Evolutionary conservation across 1,140 invertebrate genomes (phyloP).

Genomic region (Teleopsis dalmanni): DNA sequence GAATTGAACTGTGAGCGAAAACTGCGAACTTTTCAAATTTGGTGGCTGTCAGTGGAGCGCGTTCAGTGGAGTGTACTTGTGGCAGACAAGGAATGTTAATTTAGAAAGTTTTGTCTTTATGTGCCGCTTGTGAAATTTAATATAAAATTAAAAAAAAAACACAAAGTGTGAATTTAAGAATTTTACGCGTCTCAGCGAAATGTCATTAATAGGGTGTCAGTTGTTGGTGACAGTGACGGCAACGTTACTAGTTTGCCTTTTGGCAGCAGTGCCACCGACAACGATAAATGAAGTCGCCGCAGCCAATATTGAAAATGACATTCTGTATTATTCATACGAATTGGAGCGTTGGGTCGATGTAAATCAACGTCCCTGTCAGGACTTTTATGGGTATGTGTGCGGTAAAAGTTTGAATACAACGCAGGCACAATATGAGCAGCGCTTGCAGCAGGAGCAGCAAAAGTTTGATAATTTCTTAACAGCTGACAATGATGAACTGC

Average conservation of each 20-base stretch:
- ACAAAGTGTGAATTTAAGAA: not conserved
- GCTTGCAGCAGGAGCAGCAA: conserved; percentile 18
- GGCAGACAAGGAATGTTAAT: no score
- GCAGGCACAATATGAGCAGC: conserved; percentile 15
- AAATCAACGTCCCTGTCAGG: conserved; percentile 23
- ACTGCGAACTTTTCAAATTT: no score
- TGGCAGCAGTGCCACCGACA: not conserved
- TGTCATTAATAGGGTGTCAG: not conserved
- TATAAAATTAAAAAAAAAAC: not conserved
- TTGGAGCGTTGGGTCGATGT: conserved; percentile 24
- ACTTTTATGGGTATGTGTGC: conserved; percentile 37
- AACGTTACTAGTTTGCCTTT: not conserved
- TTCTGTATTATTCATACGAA: conserved; percentile 29
- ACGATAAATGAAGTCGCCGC: not conserved
- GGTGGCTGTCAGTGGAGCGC: no score
- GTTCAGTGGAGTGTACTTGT: no score
- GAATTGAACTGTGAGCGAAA: no score
- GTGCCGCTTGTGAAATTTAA: no score
- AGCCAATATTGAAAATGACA: conserved; percentile 18
- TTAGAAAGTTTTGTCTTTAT: no score
- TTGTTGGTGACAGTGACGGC: not conserved
- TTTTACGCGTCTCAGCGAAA: not conserved
- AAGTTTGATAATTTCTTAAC: conserved; percentile 27
- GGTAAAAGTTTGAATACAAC: conserved; percentile 19
- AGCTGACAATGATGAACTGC: conserved; percentile 15